Evolutionary conservation across 2,113 vertebrate species (phyloP), one percentile per base, ranked within the genome.

Genomic region (Suricata suricatta): DNA sequence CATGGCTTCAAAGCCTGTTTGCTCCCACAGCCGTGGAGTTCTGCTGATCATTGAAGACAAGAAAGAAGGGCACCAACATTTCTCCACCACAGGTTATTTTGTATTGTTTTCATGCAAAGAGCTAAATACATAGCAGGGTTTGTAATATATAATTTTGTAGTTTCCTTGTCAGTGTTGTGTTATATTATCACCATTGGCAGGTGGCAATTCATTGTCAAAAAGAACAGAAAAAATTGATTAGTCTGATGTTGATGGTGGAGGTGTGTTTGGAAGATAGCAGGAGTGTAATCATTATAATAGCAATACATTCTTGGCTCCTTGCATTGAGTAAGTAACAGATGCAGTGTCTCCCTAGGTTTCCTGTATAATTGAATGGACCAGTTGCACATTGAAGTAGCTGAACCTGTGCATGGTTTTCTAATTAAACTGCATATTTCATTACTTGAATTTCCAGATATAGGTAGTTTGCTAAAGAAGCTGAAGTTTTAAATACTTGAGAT

Each of bases 361-460:
- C 91, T 96, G 57, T 95, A 35, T 96, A 92, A 98, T 64, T 96
- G 72, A 79, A 33, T 35, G 68, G n/a, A 54, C 27, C 23, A 97
- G 57, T 10, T 91, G 47, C 63, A 54, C 60, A 74, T 44, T 1
- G 0, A 88, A 94, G 19, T 68, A 93, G 57, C 29, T 82, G 79
- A 85, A 64, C 86, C 93, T 95, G 57, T 88, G 19, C 69, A 6
- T 82, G 27, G 15, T 96, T 96, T 96, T n/a, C 52, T 71, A 25
- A 90, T 97, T 72, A 97, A 96, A 76, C 57, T 88, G 50, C 23
- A 63, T 82, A 52, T 97, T 98, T 94, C 31, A 93, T 92, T 82
- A 66, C 10, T 47, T 86, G 85, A 86, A 93, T 96, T 98, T 97
- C 72, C 31, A 17, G 16, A 86, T 47, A 29, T 5, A 96, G 21